Percentiles rank a stretch among this genome's conserved stretches.
phyloP scores from a whole-genome alignment of 2,113 vertebrate genomes.

The Toxotes jaculatrix region DNA sequence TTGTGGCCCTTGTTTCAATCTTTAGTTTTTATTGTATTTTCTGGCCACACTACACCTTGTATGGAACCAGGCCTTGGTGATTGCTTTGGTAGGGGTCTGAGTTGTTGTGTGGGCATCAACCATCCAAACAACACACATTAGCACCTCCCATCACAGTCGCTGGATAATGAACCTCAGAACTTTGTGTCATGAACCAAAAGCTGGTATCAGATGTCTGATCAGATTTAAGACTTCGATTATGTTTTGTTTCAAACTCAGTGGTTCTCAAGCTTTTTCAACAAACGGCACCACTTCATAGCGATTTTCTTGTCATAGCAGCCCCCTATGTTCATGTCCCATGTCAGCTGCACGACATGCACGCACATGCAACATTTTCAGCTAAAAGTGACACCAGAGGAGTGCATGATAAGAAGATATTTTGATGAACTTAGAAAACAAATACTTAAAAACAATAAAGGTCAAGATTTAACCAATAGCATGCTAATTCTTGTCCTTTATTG shows the following conservation, averaged over 20 bases:
- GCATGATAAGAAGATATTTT: neutral
- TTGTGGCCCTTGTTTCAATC: neutral
- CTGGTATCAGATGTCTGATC: neutral
- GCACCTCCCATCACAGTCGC: neutral
- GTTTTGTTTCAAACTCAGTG: neutral
- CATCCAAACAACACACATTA: constrained; percentile 2
- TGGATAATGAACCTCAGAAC: neutral
- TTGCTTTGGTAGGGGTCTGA: neutral
- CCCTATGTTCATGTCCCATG: too few relatives aligned
- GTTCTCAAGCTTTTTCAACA: neutral
- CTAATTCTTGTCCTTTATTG: too few relatives aligned
- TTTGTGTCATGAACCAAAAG: too few relatives aligned
- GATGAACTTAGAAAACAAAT: neutral
- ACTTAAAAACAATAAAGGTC: neutral
- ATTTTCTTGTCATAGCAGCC: neutral
- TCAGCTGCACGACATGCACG: neutral
- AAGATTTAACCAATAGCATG: neutral
- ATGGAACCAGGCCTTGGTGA: neutral
- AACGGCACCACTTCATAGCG: neutral
- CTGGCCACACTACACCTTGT: neutral
- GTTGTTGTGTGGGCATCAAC: neutral
- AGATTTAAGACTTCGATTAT: neutral
- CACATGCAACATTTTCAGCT: too few relatives aligned
- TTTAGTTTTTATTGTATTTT: neutral
- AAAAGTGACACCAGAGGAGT: neutral